Conservation (phyloP, 1,140 invertebrate species). For the Caenorhabditis latens region DNA sequence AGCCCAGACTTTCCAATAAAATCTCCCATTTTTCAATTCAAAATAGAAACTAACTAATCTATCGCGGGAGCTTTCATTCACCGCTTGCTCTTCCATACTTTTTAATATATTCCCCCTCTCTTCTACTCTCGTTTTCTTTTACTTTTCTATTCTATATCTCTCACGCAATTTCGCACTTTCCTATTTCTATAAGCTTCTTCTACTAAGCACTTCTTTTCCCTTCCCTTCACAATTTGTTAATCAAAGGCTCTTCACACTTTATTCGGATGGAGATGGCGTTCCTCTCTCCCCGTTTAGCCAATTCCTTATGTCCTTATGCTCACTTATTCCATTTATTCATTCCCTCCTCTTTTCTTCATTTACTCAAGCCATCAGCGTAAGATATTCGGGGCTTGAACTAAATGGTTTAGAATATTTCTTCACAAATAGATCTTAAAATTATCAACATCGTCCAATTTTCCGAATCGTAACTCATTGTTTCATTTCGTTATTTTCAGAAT, state of each 20-base stretch:
- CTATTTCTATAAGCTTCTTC: constrained; percentile 20
- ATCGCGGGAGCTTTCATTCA: background rate
- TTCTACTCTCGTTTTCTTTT: background rate
- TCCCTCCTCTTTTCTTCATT: background rate
- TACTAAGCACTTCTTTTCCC: constrained; percentile 1
- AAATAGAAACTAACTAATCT: background rate
- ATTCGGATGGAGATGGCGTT: background rate
- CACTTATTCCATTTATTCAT: constrained; percentile 29
- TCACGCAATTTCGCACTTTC: constrained; percentile 45
- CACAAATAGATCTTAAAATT: too few species aligned
- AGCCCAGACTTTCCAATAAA: background rate
- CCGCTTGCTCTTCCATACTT: too few species aligned
- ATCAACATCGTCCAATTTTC: too few species aligned
- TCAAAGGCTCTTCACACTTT: constrained; percentile 50
- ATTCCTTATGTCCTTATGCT: constrained; percentile 25
- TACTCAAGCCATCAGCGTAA: too few species aligned
- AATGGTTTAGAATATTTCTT: too few species aligned
- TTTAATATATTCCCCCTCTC: too few species aligned
- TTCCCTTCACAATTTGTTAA: constrained; percentile 42
- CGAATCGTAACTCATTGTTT: too few species aligned
- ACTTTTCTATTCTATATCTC: constrained; percentile 4
- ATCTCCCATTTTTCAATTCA: too few species aligned
- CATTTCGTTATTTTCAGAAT: too few species aligned
- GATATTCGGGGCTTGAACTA: too few species aligned
- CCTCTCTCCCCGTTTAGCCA: background rate